Conservation (phyloP, 2,113 vertebrate species). For the Myrmophylax atrothorax region DNA sequence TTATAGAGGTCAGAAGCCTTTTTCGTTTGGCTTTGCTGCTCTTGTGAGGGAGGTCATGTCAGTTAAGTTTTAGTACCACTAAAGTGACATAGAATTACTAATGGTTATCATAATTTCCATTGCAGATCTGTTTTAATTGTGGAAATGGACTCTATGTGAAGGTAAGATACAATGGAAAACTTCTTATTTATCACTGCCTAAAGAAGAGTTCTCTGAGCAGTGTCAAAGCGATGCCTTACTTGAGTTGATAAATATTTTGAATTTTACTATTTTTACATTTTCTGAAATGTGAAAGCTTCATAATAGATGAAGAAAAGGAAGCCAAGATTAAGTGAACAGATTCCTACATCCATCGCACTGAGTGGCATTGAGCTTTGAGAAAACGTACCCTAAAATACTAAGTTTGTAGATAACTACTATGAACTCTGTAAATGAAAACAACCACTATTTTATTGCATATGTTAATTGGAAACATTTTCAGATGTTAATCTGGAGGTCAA, state of each 20-base stretch:
- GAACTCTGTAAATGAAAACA: not conserved
- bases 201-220: not conserved
- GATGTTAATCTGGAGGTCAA: not conserved
- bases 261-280: not conserved
- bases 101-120: slow-evolving; percentile 27
- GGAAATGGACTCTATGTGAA: slow-evolving; percentile 73
- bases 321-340: not conserved
- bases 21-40: not conserved
- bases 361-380: not conserved
- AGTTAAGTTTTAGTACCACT: not conserved
- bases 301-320: not conserved
- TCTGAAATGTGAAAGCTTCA: not conserved
- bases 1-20: not conserved
- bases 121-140: slow-evolving; percentile 69
- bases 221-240: not conserved
- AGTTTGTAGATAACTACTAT: not conserved
- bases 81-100: not conserved
- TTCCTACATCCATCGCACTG: not conserved
- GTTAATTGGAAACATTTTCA: not conserved
- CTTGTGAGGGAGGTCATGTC: not conserved
- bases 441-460: not conserved
- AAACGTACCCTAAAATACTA: not conserved
- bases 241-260: not conserved
- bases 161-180: slow-evolving; percentile 60
- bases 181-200: not conserved